These are phyloP conservation scores for Pogonophryne albipinna DNA, from an alignment of 2,797 vertebrate genomes.

Conservation along the genomic window DNA sequence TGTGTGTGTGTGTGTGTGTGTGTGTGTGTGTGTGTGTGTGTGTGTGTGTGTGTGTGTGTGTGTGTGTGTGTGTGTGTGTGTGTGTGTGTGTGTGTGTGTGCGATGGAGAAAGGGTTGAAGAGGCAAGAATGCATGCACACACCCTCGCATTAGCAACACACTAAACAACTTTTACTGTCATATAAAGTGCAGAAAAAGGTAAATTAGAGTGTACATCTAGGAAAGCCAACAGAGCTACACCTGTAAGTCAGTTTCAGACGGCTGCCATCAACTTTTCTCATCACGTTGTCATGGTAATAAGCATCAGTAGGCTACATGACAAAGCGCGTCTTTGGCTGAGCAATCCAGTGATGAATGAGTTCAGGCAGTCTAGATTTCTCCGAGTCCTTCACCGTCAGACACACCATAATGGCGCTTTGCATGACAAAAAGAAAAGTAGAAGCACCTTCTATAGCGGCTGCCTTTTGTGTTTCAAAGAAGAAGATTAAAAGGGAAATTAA, in stretches of 20 bases:
- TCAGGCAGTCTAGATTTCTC: slow-evolving; percentile 40
- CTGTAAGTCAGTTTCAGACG: slow-evolving; percentile 30
- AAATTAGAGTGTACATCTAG: slow-evolving; percentile 22
- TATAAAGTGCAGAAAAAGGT: neutral
- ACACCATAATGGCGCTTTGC: slow-evolving; percentile 29
- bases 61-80: neutral
- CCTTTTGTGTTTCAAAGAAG: slow-evolving; percentile 18
- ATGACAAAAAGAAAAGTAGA: slow-evolving; percentile 35
- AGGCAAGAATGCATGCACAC: neutral
- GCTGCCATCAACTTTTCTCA: slow-evolving; percentile 32
- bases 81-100: neutral
- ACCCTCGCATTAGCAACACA: neutral
- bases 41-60: neutral
- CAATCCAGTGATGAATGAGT: slow-evolving; percentile 29
- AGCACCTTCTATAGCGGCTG: neutral
- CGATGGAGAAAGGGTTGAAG: too few species aligned
- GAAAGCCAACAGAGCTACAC: neutral
- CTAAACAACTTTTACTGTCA: neutral
- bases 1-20: neutral
- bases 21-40: neutral
- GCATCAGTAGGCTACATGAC: slow-evolving; percentile 33
- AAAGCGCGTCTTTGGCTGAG: slow-evolving; percentile 31
- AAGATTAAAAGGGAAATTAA: slow-evolving; percentile 63
- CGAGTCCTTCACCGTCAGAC: slow-evolving; percentile 16
- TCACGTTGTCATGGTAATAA: slow-evolving; percentile 63